phyloP scores from a whole-genome alignment of 1,140 invertebrate genomes.

The Eupristina koningsbergeri region DNA sequence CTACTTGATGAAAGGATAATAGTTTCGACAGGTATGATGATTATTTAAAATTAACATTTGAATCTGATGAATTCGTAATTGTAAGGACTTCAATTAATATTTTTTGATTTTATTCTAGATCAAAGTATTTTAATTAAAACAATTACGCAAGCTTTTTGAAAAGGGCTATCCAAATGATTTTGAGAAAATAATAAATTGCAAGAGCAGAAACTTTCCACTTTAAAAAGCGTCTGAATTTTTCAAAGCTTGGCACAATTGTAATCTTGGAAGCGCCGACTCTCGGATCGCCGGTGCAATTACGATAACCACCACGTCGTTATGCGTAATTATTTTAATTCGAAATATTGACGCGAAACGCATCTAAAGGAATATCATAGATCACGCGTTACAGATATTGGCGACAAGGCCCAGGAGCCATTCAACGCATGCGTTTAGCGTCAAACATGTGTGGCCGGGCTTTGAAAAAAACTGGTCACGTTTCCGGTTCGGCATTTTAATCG shows the following conservation, averaged over 20 bases:
- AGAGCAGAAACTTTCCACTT: not conserved
- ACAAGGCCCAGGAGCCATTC: slow-evolving; percentile 35
- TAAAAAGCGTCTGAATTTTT: slow-evolving; percentile 33
- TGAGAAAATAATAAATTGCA: not conserved
- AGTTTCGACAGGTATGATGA: not conserved
- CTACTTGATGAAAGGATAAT: too few species aligned
- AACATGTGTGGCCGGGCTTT: slow-evolving; percentile 51
- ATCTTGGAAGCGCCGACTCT: slow-evolving; percentile 13
- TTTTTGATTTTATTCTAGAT: not conserved
- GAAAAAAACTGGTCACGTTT: slow-evolving; percentile 54
- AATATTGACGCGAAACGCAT: slow-evolving; percentile 25
- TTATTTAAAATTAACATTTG: not conserved
- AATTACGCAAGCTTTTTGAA: not conserved
- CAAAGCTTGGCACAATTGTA: not conserved
- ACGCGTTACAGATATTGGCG: slow-evolving; percentile 40
- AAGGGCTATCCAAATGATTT: not conserved
- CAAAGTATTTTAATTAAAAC: not conserved
- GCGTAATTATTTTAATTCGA: slow-evolving; percentile 51
- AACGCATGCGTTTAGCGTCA: slow-evolving; percentile 49
- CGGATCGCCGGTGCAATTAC: slow-evolving; percentile 32
- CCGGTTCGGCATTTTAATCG: slow-evolving; percentile 54
- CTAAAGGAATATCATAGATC: slow-evolving; percentile 38
- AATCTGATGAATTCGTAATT: not conserved
- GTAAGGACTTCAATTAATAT: not conserved
- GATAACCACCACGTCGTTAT: slow-evolving; percentile 44